Base-by-base conservation (phyloP, 2,888 invertebrate genomes). In the Cantharis flavilabris region DNA sequence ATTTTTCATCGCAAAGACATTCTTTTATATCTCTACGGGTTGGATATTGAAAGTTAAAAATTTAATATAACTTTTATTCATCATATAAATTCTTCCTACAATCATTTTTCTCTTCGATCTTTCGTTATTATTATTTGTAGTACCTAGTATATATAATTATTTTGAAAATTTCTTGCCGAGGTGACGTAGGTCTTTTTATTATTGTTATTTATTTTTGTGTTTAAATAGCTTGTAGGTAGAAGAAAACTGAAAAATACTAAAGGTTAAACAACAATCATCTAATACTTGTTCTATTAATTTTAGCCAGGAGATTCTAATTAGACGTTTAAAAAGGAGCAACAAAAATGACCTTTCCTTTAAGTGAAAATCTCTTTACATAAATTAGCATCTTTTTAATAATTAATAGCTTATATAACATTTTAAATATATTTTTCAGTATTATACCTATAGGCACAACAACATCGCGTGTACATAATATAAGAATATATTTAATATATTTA, bases 341-440 rank as follows among this genome's bases (percentile, higher is more conserved):
- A 49, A 49, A 82, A 77, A 67, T 82, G 84, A 83, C 84, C 84
- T 85, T 85, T 84, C 82, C 74, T 64, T 80, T 81, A 84, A 85
- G 85, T 84, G 83, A 84, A 84, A 82, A 83, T 83, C 84, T 81
- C 83, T 85, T 85, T 82, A 81, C 85, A 83, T 82, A 80, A 78
- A 84, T 85, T 85, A 85, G 83, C 84, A 81, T 76, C 20, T 30
- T 72, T 70, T 69, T 81, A 80, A 80, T 85, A 85, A 85, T 84
- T 84, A 85, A 85, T 85, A 82, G 84, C 83, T 86, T 84, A 85
- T 85, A 84, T 85, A 85, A 85, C 79, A 80, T 80, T 81, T 84
- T 84, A 84, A 83, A 84, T 13, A 49, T 49, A 49, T 49, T 49
- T 49, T 49, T 49, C 49, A 9, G 49, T 30, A 30, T 20, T 20